Evolutionary conservation across 92 coral and sea anemone species (phyloP), one percentile per base, ranked within the genome.

Genomic region (Phenganax stokvisi): DNA sequence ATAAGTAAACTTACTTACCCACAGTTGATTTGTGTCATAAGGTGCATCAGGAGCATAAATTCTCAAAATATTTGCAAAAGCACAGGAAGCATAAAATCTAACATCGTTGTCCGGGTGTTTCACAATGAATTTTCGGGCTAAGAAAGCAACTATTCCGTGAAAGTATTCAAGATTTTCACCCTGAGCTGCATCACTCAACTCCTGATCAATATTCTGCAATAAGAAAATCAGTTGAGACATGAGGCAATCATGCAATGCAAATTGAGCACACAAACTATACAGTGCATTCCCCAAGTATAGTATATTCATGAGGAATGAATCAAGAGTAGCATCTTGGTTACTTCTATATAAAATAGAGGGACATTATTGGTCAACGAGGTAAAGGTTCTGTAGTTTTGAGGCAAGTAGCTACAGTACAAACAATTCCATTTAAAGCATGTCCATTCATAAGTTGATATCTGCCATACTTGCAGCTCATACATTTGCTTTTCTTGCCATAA

Each of bases 11-110:
- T 12, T 44, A 61, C 82, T 86, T 82, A 90, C 93, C 89, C 75
- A 67, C 30, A 90, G 17, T 8, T 88, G 92, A 20, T 82, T 86
- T 66, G 67, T 87, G 57, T 80, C 88, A 52, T 90, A 93, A 6
- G 98, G 98, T 56, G 92, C 89, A 0, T 91, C 91, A 6, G 98
- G 98, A 20, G 97, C 98, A 88, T 79, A 86, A 11, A 93, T 89
- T 68, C 98, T 80, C 12, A 93, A 90, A 37, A 93, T 84, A 62
- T 93, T 91, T 37, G 91, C 94, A 53, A 93, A 87, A 64, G 97
- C 91, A 15, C 85, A 88, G 16, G 97, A 97, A n/a, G 97, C 94
- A 85, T 88, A 87, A 31, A 81, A 83, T 16, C 85, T 79, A 57
- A 93, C 91, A 71, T 90, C 98, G 80, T 91, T 93, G 83, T 93